These are phyloP conservation scores for Magallana angulata DNA, from an alignment of 1,140 invertebrate genomes.

Conservation along the genomic window DNA sequence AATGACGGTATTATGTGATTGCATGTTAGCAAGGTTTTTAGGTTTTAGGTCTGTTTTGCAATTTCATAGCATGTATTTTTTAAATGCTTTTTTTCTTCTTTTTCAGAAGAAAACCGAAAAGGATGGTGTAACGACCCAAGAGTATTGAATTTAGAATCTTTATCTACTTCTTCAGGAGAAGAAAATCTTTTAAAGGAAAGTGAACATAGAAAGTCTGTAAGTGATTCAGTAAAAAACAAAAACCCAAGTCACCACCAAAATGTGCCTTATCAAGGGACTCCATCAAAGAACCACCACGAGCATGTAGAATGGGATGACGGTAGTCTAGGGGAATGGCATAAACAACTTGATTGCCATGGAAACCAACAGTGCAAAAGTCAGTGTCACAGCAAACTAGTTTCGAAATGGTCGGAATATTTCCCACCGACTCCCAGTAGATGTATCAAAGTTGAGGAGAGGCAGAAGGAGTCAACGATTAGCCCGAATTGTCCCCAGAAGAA, in stretches of 20 bases:
- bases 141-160: background rate
- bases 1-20: background rate
- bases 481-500: background rate
- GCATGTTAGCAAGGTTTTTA: background rate
- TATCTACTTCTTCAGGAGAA: background rate
- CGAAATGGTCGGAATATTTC: conserved; percentile 4
- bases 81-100: background rate
- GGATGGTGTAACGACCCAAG: background rate
- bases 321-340: conserved; percentile 21
- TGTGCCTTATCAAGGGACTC: background rate
- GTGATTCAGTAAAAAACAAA: background rate
- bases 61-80: background rate
- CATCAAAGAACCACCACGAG: background rate
- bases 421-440: conserved; percentile 28
- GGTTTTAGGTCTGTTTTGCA: background rate
- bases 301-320: conserved; percentile 27
- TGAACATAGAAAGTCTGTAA: background rate
- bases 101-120: background rate
- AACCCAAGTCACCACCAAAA: background rate
- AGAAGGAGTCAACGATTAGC: background rate
- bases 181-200: background rate
- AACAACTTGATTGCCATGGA: conserved; percentile 17
- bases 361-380: background rate
- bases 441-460: background rate
- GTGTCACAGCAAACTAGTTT: background rate